These are phyloP conservation scores for Tychaedon coryphoeus DNA, from an alignment of 2,113 vertebrate genomes.

Conservation along the genomic window DNA sequence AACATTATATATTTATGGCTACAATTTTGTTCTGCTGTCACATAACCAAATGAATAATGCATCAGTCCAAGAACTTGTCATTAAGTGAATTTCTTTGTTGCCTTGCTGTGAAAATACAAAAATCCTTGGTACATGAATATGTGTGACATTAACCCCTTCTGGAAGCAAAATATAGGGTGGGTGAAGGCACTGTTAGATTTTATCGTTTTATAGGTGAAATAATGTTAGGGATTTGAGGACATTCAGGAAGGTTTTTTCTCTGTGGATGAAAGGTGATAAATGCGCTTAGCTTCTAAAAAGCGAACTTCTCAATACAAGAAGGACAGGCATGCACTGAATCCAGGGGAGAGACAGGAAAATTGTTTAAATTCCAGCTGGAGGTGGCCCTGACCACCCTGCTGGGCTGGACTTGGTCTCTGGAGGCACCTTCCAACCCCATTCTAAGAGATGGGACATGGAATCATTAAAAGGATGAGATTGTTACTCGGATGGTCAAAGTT, in stretches of 20 bases:
- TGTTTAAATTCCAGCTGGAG: neutral
- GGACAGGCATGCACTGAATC: neutral
- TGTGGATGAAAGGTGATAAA: neutral
- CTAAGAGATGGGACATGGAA: neutral
- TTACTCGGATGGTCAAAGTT: neutral
- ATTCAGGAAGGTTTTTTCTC: neutral
- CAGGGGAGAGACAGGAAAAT: neutral
- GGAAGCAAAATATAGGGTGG: neutral
- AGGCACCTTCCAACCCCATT: neutral
- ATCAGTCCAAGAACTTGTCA: conserved; percentile 38
- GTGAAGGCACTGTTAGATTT: neutral
- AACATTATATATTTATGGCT: conserved; percentile 63
- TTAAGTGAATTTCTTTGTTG: conserved; percentile 32
- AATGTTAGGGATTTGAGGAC: neutral
- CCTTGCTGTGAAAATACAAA: neutral
- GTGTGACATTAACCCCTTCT: neutral
- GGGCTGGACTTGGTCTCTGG: neutral
- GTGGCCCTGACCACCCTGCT: neutral
- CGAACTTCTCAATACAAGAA: neutral
- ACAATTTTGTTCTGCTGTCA: conserved; percentile 47
- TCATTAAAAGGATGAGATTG: neutral
- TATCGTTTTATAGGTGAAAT: neutral
- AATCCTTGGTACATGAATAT: neutral
- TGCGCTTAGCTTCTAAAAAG: neutral
- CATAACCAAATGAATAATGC: conserved; percentile 56